phyloP scores from a whole-genome alignment of 2,113 vertebrate genomes.

The Epinephelus fuscoguttatus region DNA sequence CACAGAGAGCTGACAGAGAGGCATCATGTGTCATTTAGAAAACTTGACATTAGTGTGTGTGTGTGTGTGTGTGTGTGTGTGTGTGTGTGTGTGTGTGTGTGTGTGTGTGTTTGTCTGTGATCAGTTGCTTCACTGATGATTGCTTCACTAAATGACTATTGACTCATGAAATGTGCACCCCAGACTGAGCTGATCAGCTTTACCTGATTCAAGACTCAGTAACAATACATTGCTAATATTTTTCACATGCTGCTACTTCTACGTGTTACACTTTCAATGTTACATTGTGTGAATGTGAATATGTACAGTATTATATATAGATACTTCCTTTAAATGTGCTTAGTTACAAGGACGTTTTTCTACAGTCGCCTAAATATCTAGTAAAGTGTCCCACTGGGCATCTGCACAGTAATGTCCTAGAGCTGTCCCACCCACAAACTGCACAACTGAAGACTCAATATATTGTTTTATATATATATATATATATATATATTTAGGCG shows the following conservation, averaged over 20 bases:
- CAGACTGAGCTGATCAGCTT: background rate
- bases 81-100: background rate
- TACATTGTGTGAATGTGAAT: background rate
- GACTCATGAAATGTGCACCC: slow-evolving; percentile 33
- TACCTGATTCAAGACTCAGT: background rate
- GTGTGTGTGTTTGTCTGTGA: background rate
- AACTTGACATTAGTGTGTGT: background rate
- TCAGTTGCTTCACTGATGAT: slow-evolving; percentile 20
- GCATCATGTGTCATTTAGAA: slow-evolving; percentile 15
- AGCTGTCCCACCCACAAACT: no score
- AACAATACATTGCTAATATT: background rate
- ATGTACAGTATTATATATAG: no score
- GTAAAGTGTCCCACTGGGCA: no score
- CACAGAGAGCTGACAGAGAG: slow-evolving; percentile 1
- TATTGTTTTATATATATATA: no score
- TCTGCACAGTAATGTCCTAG: no score
- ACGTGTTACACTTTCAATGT: background rate
- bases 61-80: background rate
- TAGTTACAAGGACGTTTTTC: no score
- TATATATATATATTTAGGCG: background rate
- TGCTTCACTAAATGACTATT: slow-evolving; percentile 30
- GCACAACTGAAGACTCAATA: no score
- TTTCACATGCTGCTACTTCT: background rate
- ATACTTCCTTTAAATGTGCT: no score
- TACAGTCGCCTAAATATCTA: no score